phyloP scores from a whole-genome alignment of 2,888 invertebrate species.

The Hypena proboscidalis region DNA sequence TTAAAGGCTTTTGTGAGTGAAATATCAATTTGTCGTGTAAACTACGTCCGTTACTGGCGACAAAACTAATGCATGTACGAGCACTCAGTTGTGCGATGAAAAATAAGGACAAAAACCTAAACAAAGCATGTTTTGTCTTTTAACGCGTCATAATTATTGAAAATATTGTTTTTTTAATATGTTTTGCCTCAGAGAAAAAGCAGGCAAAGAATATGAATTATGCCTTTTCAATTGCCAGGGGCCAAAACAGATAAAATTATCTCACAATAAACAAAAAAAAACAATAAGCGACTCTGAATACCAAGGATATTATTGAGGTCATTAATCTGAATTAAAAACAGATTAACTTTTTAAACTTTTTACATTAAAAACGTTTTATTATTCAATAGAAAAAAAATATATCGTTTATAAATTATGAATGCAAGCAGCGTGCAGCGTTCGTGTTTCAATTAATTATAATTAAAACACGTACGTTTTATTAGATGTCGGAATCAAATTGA shows the following conservation, averaged over 20 bases:
- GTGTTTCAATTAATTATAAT: constrained; percentile 74
- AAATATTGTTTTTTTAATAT: too few species aligned
- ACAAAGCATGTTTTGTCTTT: neutral
- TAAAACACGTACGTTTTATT: too few species aligned
- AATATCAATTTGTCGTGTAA: constrained; percentile 24
- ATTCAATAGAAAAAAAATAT: constrained; percentile 51
- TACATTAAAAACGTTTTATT: constrained; percentile 59
- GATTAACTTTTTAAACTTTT: constrained; percentile 55
- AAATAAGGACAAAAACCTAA: constrained; percentile 16
- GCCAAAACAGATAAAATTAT: constrained; percentile 2
- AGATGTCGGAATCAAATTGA: constrained; percentile 40
- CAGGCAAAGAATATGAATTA: too few species aligned
- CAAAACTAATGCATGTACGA: constrained; percentile 23
- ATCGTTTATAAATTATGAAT: constrained; percentile 62
- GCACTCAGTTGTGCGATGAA: constrained; percentile 24
- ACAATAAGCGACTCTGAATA: constrained; percentile 25
- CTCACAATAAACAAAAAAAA: constrained; percentile 19
- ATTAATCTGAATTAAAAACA: constrained; percentile 43
- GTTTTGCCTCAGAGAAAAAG: too few species aligned
- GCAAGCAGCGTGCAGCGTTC: constrained; percentile 53
- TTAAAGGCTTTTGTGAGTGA: too few species aligned
- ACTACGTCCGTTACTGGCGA: neutral
- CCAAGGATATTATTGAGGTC: constrained; percentile 32
- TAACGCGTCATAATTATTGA: neutral
- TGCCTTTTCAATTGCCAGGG: too few species aligned